Evolutionary conservation across 2,888 invertebrate species (phyloP), one percentile per base, ranked within the genome.

Genomic region (Drosophila setosimentum): DNA sequence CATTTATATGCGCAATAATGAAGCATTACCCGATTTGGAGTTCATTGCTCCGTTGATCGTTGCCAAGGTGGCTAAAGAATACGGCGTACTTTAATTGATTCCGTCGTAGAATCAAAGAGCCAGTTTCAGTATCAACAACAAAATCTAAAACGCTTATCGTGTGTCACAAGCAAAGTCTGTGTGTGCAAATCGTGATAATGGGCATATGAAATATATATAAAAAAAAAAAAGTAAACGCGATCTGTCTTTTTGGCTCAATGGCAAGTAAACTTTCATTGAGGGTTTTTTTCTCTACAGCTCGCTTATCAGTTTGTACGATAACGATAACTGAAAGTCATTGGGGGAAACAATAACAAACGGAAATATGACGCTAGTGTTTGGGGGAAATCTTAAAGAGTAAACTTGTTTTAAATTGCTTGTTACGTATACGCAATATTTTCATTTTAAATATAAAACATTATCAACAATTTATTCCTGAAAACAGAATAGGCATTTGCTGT

Each of bases 261-360:
- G 57, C 58, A 35, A 45, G 32, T 18, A 13, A 61, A 77, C 49
- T 84, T 45, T 85, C 85, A 85, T 85, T 85, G 80, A 85, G 77
- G 64, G 45, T 58, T 86, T 76, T 70, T 18, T 60, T 57, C 53
- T 59, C 16, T 40, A 24, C 57, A 57, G 49, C 50, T 59, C 74
- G 57, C 74, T 83, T 83, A 85, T 89, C 87, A 87, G 74, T 82
- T 80, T 71, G 87, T 40, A 70, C 82, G 85, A 85, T 85, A 85
- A 82, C 72, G 4, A 24, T 48, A 63, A 27, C 32, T 24, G 13
- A 51, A 61, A 70, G 53, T 74, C 70, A 78, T 42, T 61, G 60
- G 71, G 75, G 4, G 4, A 24, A 21, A 70, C 60, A 77, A 72
- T 59, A 62, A 29, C 32, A 10, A n/a, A 50, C 67, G 53, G 45